These are phyloP conservation scores for Yponomeuta sedellus DNA, from an alignment of 2,888 invertebrate genomes.

Conservation along the genomic window DNA sequence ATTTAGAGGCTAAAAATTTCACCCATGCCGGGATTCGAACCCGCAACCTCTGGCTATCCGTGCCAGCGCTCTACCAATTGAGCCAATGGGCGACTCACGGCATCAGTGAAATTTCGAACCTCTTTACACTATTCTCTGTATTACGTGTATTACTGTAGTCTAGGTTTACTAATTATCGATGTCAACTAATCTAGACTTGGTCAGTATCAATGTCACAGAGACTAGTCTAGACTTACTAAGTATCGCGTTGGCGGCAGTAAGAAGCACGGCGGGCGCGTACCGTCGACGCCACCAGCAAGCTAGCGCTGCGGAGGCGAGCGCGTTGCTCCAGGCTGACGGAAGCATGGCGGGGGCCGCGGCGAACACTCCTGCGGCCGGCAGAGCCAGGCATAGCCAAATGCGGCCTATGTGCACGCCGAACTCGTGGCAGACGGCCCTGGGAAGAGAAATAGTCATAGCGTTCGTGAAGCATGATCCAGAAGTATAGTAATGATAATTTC, in stretches of 20 bases:
- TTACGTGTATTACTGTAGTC: too few species aligned
- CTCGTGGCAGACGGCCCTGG: constrained; percentile 90
- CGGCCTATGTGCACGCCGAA: constrained; percentile 93
- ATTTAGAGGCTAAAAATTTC: too few species aligned
- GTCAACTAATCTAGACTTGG: not conserved
- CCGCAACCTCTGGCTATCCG: too few species aligned
- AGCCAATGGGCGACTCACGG: too few species aligned
- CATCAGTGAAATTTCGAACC: too few species aligned
- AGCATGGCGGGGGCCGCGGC: constrained; percentile 90
- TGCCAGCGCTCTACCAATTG: too few species aligned
- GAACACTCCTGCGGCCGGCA: constrained; percentile 95
- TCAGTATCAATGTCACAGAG: not conserved
- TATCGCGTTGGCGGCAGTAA: constrained; percentile 88
- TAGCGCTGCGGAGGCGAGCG: constrained; percentile 87
- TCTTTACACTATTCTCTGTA: too few species aligned
- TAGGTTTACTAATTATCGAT: not conserved
- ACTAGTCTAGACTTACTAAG: constrained; percentile 63
- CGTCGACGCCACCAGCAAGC: constrained; percentile 93
- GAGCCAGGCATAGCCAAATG: constrained; percentile 84
- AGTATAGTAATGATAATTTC: too few species aligned
- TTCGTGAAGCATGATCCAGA: too few species aligned
- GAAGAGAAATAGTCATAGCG: not conserved
- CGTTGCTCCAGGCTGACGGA: constrained; percentile 97
- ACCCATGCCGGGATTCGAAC: too few species aligned
- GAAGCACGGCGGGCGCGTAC: constrained; percentile 86